phyloP scores from a whole-genome alignment of 2,113 vertebrate genomes.

The Aix galericulata region DNA sequence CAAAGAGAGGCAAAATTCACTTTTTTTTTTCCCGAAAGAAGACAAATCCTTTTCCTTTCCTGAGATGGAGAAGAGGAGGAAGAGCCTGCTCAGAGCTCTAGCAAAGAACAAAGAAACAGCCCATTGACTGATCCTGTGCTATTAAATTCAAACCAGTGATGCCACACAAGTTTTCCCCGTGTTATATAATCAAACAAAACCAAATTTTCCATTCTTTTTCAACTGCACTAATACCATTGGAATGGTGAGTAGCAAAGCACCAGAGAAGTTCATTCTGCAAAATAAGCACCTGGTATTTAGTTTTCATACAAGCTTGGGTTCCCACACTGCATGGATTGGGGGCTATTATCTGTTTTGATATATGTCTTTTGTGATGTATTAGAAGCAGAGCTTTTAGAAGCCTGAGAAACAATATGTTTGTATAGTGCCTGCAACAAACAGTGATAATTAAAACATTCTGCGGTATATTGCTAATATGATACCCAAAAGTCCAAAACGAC shows the following conservation, averaged over 20 bases:
- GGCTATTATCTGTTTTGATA: not conserved
- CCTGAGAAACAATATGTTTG: not conserved
- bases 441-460: not conserved
- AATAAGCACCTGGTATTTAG: not conserved
- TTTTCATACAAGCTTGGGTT: not conserved
- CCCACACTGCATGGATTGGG: not conserved
- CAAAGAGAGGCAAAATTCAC: not conserved
- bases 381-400: not conserved
- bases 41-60: not conserved
- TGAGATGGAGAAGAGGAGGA: not conserved
- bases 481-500: not conserved
- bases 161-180: not conserved
- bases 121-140: rapidly evolving
- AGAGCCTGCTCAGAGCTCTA: not conserved
- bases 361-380: not conserved
- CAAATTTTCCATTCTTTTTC: not conserved
- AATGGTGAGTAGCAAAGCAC: not conserved
- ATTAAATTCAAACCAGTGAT: not conserved
- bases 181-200: slow-evolving; percentile 12
- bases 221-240: not conserved
- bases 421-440: not conserved
- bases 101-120: not conserved
- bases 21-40: not conserved
- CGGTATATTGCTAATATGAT: not conserved
- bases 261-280: not conserved